Conservation (phyloP, 2,113 vertebrate species). For the Pseudonaja textilis region DNA sequence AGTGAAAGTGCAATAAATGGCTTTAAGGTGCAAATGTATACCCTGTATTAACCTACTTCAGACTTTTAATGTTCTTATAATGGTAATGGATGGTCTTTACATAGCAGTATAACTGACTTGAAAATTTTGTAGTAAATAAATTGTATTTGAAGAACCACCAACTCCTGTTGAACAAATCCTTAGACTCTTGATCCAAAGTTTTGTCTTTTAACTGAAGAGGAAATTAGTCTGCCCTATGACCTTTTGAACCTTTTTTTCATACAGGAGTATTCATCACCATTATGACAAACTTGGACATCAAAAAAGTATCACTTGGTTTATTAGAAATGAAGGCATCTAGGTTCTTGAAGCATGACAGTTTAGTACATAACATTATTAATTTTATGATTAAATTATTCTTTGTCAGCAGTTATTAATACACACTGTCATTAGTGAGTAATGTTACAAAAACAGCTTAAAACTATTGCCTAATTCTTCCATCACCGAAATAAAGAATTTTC, state of each 20-base stretch:
- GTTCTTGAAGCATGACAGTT: background rate
- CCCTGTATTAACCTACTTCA: background rate
- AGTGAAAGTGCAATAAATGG: background rate
- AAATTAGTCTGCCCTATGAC: background rate
- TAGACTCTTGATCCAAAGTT: background rate
- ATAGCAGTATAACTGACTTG: background rate
- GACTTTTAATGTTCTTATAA: background rate
- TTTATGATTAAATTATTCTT: conserved; percentile 6
- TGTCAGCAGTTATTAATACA: background rate
- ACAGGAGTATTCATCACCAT: background rate
- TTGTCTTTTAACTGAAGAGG: background rate
- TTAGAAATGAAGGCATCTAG: background rate
- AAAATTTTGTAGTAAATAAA: background rate
- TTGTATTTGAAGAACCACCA: background rate
- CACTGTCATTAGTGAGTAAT: background rate
- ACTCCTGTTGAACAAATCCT: background rate
- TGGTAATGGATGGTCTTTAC: background rate
- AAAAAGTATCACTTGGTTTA: background rate
- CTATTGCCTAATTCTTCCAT: background rate
- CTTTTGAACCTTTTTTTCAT: background rate
- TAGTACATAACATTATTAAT: background rate
- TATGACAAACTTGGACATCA: background rate
- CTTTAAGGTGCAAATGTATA: background rate
- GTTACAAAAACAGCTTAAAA: background rate
- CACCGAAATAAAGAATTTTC: background rate